Base-by-base conservation (phyloP, 2,888 invertebrate species). In the Byasa hedistus region DNA sequence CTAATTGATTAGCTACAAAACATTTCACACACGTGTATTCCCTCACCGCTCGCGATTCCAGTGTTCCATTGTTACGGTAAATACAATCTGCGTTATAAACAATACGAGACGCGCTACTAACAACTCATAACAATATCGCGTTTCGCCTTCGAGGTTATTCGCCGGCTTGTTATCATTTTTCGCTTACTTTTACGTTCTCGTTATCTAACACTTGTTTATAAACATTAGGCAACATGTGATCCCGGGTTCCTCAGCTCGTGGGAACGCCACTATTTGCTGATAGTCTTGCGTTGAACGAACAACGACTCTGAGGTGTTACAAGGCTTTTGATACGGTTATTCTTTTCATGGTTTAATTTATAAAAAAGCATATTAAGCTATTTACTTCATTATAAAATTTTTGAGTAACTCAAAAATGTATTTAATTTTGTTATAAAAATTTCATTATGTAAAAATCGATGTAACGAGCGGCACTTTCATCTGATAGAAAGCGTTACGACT, bases 191-290 rank as follows among this genome's bases (percentile, higher is more conserved):
- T 48, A 58, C 61, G 54, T 66, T 62, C 66, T 44, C 61, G 58
- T 66, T 66, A 66, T 66, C 58, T 66, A 66, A 66, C 39, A 66
- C 61, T 66, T 66, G 66, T 66, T 66, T 66, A 66, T 66, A 66
- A 66, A 66, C 66, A 63, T 63, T 63, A 48, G 55, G 44, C 59
- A 66, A 62, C 48, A 44, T 27, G 58, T 66, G 57, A 62, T 58
- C 51, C 39, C 57, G 52, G 60, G 66, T 66, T 61, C 10, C 56
- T n/a, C 19, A 15, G 39, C 55, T 48, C 62, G 66, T 66, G 66
- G 58, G 66, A 66, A 66, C 55, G 61, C 56, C 22, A 57, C 54
- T 39, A 59, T 59, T 65, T 57, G 32, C 32, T 48, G 51, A 36
- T 39, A 57, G 36, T 36, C 36, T 56, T 21, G 24, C 44, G 24